phyloP scores from a whole-genome alignment of 2,113 vertebrate species.

The Irena cyanogastra region DNA sequence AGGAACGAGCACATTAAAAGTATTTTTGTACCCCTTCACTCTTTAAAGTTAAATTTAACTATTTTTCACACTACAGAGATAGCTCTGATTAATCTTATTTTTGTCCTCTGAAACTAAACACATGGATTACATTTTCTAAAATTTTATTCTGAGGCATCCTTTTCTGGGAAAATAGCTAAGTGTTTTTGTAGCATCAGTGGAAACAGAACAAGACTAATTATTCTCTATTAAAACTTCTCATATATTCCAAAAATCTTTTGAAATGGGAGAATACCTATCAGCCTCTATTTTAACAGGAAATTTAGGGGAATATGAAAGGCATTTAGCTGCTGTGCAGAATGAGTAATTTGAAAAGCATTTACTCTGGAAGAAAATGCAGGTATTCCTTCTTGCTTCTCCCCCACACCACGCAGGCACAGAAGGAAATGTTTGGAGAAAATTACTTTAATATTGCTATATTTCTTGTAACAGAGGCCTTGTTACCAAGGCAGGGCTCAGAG shows the following conservation, averaged over 20 bases:
- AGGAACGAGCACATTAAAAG: not conserved
- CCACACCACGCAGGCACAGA: not conserved
- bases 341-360: conserved; percentile 27
- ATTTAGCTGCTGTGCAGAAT: not conserved
- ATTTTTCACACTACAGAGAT: fast-evolving
- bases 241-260: not conserved
- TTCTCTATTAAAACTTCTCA: not conserved
- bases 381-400: not conserved
- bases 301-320: not conserved
- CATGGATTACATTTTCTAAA: not conserved
- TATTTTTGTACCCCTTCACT: not conserved
- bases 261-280: not conserved
- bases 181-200: not conserved
- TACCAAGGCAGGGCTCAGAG: not conserved
- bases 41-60: not conserved
- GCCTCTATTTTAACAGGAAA: not conserved
- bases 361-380: not conserved
- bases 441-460: conserved; percentile 39
- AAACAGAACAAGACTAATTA: not conserved
- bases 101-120: not conserved
- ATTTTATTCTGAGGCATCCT: not conserved
- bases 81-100: not conserved
- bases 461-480: not conserved
- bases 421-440: conserved; percentile 39
- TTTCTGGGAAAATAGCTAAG: not conserved